Base-by-base conservation (phyloP, 1,140 invertebrate genomes). In the Hypothenemus hampei region DNA sequence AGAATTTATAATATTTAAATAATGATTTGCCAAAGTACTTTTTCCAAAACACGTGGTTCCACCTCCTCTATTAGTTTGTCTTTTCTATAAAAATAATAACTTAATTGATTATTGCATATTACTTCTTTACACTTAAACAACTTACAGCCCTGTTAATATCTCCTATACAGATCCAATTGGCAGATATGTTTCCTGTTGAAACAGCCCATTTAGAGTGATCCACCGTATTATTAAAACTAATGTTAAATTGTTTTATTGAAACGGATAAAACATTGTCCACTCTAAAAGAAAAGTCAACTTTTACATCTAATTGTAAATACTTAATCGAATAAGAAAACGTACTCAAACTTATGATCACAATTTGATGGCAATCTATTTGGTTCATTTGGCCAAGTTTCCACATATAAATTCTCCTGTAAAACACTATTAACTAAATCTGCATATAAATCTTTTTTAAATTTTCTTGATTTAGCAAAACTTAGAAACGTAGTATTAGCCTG, bases 151-250 rank as follows among this genome's bases (percentile, higher is more conserved):
- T 79, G 70, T 97, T 97, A 16, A 97, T 93, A 69, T 96, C 93
- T 10, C 90, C 91, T 11, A 97, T 81, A 69, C 94, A 97, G 50
- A 86, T 79, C 87, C 88, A 93, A 36, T 77, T 35, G 15, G 26
- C 77, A 26, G 73, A 68, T 6, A 70, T 39, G 47, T 11, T 40
- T 11, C 18, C 13, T 31, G 74, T 73, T 0, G 86, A 78, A 3
- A 94, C 81, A 0, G 88, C 86, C 92, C 92, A 96, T 72, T 97
- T 97, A 0, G 91, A 90, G 72, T 97, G 94, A 73, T 97, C 93
- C 35, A 80, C 77, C 18, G 81, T 79, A 1, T 81, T 85, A n/a
- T 77, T 78, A 66, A 92, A 94, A 18, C 74, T 69, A 37, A 84
- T 75, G 46, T 79, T 71, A 1, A 75, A 72, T 7, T 72, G 66